Evolutionary conservation across 2,888 invertebrate species (phyloP), one percentile per base, ranked within the genome.

Genomic region (Mythimna impura): DNA sequence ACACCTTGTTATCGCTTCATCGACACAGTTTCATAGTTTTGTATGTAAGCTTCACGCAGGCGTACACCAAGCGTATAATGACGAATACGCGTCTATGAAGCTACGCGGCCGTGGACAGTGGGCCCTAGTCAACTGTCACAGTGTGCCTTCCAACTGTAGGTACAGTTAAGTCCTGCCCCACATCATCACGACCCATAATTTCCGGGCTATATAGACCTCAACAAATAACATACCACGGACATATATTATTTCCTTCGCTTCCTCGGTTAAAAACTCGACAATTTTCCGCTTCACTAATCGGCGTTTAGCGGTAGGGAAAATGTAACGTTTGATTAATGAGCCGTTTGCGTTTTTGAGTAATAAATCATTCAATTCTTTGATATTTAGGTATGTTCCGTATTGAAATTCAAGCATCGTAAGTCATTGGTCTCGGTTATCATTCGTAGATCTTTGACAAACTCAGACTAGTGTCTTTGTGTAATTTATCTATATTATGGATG

Each of bases 241-340:
- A 58, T 67, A 63, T 36, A 60, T 62, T 47, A 63, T 71, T 85
- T 80, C 80, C 73, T 64, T 43, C 76, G 71, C 80, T 87, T 87
- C 86, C 85, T 81, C 67, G 71, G 52, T 77, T 86, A 86, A 86
- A 87, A 77, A 69, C 70, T 50, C 4, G 30, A 40, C 71, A 81
- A 87, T 88, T 87, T 81, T 7, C 66, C 79, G 82, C 81, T 20
- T 78, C 76, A 81, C 66, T 69, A 47, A 50, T 6, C 43, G 22
- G 3, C 63, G 76, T 57, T 76, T 76, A 81, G 52, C 81, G 60
- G 34, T 66, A 30, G 66, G 68, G 43, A 76, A 70, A 79, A 34
- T 60, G 25, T 47, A 30, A 54, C 61, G 54, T 69, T 62, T 69
- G 30, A 69, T 61, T 69, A 75, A 77, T 75, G 47, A 40, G 12